Percentiles rank a stretch among this genome's conserved stretches.
Evolutionary conservation across 2,113 vertebrate species (phyloP).

Genomic region (Sarotherodon lohbergeri): DNA sequence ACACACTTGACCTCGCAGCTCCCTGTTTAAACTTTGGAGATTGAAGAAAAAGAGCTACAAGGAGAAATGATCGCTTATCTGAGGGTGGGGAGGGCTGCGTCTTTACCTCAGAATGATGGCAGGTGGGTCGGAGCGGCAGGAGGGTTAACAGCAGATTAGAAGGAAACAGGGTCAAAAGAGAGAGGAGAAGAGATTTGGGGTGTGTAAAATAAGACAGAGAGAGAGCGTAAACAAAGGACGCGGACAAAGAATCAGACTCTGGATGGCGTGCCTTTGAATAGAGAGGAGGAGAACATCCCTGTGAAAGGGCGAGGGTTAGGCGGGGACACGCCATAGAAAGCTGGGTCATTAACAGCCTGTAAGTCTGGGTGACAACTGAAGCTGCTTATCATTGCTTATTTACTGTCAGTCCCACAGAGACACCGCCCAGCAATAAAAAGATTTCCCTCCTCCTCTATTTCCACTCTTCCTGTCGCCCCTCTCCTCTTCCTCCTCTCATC

Average conservation of each 20-base stretch:
- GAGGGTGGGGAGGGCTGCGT: background rate
- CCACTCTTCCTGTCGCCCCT: background rate
- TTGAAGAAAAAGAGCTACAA: background rate
- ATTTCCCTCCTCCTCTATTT: background rate
- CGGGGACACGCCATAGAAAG: slow-evolving; percentile 18
- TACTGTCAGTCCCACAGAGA: slow-evolving; percentile 45
- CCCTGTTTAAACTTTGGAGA: slow-evolving; percentile 17
- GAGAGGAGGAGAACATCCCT: background rate
- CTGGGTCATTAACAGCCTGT: slow-evolving; percentile 57
- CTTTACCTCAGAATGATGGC: slow-evolving; percentile 10
- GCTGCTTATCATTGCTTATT: slow-evolving; percentile 57
- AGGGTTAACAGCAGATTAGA: slow-evolving; percentile 33
- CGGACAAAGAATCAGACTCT: background rate
- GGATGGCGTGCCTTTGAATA: background rate
- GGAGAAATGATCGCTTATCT: background rate
- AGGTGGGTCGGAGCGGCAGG: background rate
- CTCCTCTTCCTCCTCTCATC: background rate
- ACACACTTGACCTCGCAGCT: slow-evolving; percentile 56
- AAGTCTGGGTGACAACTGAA: slow-evolving; percentile 28
- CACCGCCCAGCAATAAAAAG: slow-evolving; percentile 27
- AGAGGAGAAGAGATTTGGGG: background rate
- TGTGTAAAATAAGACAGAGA: background rate
- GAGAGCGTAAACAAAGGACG: background rate
- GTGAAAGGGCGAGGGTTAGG: background rate
- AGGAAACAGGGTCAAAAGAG: slow-evolving; percentile 3